These are phyloP conservation scores for Syncerus caffer DNA, from an alignment of 2,797 vertebrate species.

Conservation along the genomic window DNA sequence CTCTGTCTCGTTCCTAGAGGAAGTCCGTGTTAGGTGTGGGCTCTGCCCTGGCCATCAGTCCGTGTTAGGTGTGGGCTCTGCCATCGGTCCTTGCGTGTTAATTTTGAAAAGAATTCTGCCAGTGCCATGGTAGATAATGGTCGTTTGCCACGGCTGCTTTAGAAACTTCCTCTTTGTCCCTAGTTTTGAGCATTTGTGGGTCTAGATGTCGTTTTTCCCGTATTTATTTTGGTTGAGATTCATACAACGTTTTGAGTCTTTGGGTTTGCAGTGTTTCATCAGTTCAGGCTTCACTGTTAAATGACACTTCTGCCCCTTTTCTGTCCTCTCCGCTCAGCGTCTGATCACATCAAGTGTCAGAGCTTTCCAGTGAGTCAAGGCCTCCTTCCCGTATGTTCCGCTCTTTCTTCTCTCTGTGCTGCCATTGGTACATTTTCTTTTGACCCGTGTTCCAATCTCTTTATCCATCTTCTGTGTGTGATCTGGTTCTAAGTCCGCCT, in stretches of 20 bases:
- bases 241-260: not conserved
- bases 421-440: accelerated
- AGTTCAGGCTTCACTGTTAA: not conserved
- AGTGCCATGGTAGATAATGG: accelerated
- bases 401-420: not conserved
- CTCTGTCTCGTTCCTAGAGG: not conserved
- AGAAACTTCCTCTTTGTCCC: not conserved
- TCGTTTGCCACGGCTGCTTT: not conserved
- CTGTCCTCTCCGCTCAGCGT: no score
- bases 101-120: not conserved
- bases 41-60: accelerated
- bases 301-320: accelerated
- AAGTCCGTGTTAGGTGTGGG: accelerated
- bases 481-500: not conserved
- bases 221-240: no score
- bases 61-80: not conserved
- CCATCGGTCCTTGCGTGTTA: accelerated
- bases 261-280: accelerated
- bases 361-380: accelerated
- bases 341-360: accelerated
- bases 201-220: not conserved
- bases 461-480: not conserved
- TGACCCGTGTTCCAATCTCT: not conserved
- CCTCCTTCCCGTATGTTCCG: accelerated
- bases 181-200: not conserved